Percentiles rank a stretch among this genome's conserved stretches.
Evolutionary conservation across 1,140 invertebrate species (phyloP).

Genomic region (Bombus haemorrhoidalis): DNA sequence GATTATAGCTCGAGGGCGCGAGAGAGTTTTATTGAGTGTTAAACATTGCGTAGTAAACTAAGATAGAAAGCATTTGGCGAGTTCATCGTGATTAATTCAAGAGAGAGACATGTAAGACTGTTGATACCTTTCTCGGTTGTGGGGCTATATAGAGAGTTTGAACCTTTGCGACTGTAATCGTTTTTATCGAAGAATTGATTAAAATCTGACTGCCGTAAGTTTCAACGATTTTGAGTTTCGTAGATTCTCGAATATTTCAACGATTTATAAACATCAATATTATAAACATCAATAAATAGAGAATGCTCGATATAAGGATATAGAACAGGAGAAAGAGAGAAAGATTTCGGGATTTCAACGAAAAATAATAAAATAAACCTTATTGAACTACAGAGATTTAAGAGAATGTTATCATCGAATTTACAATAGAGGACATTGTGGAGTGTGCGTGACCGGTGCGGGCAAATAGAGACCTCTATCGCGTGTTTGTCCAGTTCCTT

Average conservation of each 20-base stretch:
- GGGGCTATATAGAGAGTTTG: no score
- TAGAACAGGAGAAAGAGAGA: not conserved
- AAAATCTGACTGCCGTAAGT: not conserved
- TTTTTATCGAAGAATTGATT: not conserved
- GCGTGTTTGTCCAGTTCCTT: constrained; percentile 8
- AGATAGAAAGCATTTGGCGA: not conserved
- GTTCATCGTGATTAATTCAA: not conserved
- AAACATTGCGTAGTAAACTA: not conserved
- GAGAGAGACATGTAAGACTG: no score
- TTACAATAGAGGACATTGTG: not conserved
- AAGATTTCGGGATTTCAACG: not conserved
- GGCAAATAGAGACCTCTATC: constrained; percentile 19
- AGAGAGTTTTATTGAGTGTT: not conserved
- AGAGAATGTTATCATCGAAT: not conserved
- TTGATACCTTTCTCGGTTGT: not conserved
- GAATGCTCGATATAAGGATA: not conserved
- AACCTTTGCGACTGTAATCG: not conserved
- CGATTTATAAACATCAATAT: not conserved
- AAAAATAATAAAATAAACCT: no score
- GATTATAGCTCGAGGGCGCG: not conserved
- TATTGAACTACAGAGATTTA: not conserved
- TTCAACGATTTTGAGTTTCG: not conserved
- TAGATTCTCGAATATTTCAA: not conserved
- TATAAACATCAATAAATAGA: no score
- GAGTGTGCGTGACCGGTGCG: not conserved